Evolutionary conservation across 2,797 vertebrate species (phyloP), one percentile per base, ranked within the genome.

Genomic region (Chrosomus eos): DNA sequence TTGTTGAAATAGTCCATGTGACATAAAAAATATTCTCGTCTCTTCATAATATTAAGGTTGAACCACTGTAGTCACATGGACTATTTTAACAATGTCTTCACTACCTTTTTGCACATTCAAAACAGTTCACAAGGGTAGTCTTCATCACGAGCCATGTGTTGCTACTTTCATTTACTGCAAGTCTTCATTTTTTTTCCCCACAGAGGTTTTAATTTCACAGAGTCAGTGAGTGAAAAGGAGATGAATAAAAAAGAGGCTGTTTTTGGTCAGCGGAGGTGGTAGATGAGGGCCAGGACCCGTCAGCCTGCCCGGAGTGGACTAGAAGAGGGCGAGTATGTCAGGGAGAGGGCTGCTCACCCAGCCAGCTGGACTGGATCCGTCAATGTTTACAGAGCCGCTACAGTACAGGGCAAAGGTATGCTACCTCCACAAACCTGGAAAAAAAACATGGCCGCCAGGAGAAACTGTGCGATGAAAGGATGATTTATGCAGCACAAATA

Each of bases 401-500:
- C 89, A 89, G 91, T 89, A 84, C 51, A 75, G 83, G n/a, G 70
- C 68, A 77, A 84, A 45, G 51, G 75, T 82, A 81, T 80, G 80
- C 75, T 88, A 89, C 88, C 88, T 88, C 81, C 87, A 71, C 79
- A 75, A 88, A 85, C 78, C 85, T 89, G 88, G 88, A 91, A 89
- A 86, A 64, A 89, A 91, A 86, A 73, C 84, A 87, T 86, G 86
- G 79, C 80, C 74, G 83, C 79, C 76, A 70, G 89, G 74, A 85
- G 60, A 80, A 78, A 80, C 43, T 55, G 64, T 81, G 87, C 40
- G 88, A 90, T 90, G 90, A 91, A 91, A 91, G 91, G 90, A 91
- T 91, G 91, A 91, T 91, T 91, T 91, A 91, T 91, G 88, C 84
- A 85, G 75, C 83, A 82, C 75, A 91, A 91, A 91, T 86, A 91